Percentiles rank a stretch among this genome's conserved stretches.
phyloP scores from a whole-genome alignment of 2,113 vertebrate genomes.

The Nymphicus hollandicus region DNA sequence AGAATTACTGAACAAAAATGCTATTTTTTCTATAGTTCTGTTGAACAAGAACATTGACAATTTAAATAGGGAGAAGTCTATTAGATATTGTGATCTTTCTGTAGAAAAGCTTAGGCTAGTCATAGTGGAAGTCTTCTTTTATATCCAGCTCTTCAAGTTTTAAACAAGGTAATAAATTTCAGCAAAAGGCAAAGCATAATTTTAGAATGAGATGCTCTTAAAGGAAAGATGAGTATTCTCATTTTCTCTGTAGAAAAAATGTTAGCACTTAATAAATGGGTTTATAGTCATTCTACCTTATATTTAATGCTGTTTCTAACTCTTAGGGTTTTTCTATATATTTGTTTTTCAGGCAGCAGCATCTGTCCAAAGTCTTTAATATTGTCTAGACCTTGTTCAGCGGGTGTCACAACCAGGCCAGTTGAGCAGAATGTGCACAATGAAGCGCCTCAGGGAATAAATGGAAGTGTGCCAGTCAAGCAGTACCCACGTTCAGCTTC shows the following conservation, averaged over 20 bases:
- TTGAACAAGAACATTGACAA: not conserved
- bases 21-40: not conserved
- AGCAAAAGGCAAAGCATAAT: not conserved
- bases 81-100: not conserved
- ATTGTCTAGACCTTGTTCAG: constrained; percentile 16
- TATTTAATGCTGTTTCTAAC: not conserved
- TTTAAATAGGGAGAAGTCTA: not conserved
- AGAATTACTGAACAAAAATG: not conserved
- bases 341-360: constrained; percentile 70
- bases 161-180: not conserved
- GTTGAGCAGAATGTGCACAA: constrained; percentile 48
- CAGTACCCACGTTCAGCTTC: constrained; percentile 45
- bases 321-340: not conserved
- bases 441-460: constrained; percentile 75
- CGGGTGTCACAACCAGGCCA: constrained; percentile 36
- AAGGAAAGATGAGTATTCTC: not conserved
- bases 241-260: not conserved
- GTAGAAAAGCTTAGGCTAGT: not conserved
- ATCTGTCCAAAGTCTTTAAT: constrained; percentile 64
- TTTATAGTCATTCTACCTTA: not conserved
- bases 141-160: not conserved
- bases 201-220: not conserved
- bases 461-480: constrained; percentile 72
- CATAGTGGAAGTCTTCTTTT: not conserved
- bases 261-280: not conserved